These are phyloP conservation scores for Cinara cedri DNA, from an alignment of 2,888 invertebrate species.

Conservation along the genomic window DNA sequence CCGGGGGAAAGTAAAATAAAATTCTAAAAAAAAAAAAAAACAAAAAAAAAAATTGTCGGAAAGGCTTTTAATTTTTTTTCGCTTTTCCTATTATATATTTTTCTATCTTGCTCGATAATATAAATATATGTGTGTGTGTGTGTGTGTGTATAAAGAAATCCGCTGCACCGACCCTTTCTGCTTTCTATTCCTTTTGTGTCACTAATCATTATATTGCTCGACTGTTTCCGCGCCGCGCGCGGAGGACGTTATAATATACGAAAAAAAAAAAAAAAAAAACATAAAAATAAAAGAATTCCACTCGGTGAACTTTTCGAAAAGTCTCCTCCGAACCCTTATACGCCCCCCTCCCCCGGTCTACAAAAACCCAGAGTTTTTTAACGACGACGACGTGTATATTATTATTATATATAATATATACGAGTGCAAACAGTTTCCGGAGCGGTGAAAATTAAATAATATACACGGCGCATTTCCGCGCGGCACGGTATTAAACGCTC, in stretches of 20 bases:
- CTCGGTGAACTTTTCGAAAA: slow-evolving; percentile 45
- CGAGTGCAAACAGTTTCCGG: slow-evolving; percentile 36
- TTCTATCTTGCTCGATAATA: slow-evolving; percentile 14
- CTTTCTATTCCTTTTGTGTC: slow-evolving; percentile 31
- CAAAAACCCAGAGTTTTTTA: slow-evolving; percentile 24
- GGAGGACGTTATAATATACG: not conserved
- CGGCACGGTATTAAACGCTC: slow-evolving; percentile 8
- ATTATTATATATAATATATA: not conserved
- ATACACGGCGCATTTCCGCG: slow-evolving; percentile 12
- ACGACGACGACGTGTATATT: slow-evolving; percentile 31
- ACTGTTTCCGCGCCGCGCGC: slow-evolving; percentile 12
- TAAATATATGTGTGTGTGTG: not conserved
- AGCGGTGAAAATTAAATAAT: slow-evolving; percentile 35
- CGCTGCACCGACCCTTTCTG: not conserved
- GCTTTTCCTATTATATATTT: not conserved
- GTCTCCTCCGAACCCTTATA: slow-evolving; percentile 17
- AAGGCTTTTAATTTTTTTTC: slow-evolving; percentile 36
- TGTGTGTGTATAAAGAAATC: no score
- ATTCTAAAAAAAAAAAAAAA: slow-evolving; percentile 13
- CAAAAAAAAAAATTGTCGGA: slow-evolving; percentile 21
- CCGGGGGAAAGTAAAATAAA: not conserved
- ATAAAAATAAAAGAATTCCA: slow-evolving; percentile 49
- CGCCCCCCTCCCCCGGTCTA: no score
- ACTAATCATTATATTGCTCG: slow-evolving; percentile 44
- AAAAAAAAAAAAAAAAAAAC: no score